Base-by-base conservation (phyloP, 2,113 vertebrate genomes). In the Dryoscopus gambensis region DNA sequence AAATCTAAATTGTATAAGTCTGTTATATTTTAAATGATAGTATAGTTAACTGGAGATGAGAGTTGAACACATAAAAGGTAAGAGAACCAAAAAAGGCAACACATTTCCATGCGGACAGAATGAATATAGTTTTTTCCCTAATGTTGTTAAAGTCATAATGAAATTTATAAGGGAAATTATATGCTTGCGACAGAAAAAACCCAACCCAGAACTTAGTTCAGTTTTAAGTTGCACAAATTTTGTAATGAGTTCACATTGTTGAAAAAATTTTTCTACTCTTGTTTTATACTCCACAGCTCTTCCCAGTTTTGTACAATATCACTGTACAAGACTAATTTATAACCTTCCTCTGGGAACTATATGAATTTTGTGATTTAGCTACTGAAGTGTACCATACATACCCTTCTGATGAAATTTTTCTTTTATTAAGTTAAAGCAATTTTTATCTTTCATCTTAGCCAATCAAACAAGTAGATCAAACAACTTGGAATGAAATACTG, bases 121-220 rank as follows among this genome's bases (percentile, higher is more conserved):
- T 21, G 1, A 60, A 39, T 35, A 63, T 7, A 8, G 0, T 44
- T 55, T 74, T 75, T 50, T 5, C 1, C 15, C 19, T 15, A 53
- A 17, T 55, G 50, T 10, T 37, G 5, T 57, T 64, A 14, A 68
- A 78, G 14, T 30, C 3, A 4, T 23, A n/a, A 7, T 30, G 59
- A 47, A 55, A 81, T 62, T 77, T 53, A 24, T 63, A 80, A 55
- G 10, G 22, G 56, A 81, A 87, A 65, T 44, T 8, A 52, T 78
- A 37, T 33, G 42, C 13, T 84, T 11, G 5, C 7, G 13, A 47
- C 13, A 71, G 25, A 25, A 87, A 68, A 92, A 75, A 13, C 7
- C 0, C 8, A 63, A 2, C 5, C 1, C 9, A 71, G 2, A 3
- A 50, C 6, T 59, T 68, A 37, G 22, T 80, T 59, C 7, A 35